Evolutionary conservation across 1,140 invertebrate genomes (phyloP).

Genomic region (Pectinophora gossypiella): DNA sequence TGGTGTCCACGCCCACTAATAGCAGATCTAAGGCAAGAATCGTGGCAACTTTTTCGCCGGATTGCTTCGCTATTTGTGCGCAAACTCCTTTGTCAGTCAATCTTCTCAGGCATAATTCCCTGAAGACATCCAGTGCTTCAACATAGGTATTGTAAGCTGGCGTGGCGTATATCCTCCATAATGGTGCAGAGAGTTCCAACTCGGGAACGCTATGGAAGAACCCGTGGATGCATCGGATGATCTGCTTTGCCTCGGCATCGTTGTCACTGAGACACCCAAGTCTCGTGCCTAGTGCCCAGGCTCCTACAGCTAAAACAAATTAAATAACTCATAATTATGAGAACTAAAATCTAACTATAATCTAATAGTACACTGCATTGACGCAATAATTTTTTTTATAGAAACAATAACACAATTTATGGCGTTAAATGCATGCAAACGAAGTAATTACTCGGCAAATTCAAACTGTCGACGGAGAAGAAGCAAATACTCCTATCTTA

Average conservation of each 20-base stretch:
- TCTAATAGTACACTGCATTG: no score
- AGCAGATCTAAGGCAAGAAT: slow-evolving; percentile 89
- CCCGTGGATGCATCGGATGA: slow-evolving; percentile 86
- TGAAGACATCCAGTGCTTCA: slow-evolving; percentile 82
- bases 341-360: no score
- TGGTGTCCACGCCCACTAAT: slow-evolving; percentile 92
- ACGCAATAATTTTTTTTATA: no score
- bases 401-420: no score
- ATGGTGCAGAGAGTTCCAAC: slow-evolving; percentile 85
- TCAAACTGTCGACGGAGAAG: no score
- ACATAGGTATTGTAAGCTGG: slow-evolving; percentile 85
- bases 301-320: slow-evolving; percentile 82
- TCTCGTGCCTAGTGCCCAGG: slow-evolving; percentile 86
- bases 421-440: no score
- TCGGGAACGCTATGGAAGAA: slow-evolving; percentile 88
- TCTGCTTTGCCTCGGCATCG: slow-evolving; percentile 80
- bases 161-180: slow-evolving; percentile 88
- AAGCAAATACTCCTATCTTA: no score
- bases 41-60: slow-evolving; percentile 79
- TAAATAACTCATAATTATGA: no score
- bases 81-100: slow-evolving; percentile 63
- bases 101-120: slow-evolving; percentile 60
- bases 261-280: slow-evolving; percentile 84
- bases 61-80: slow-evolving; percentile 43
- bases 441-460: no score